Evolutionary conservation across 2,797 vertebrate genomes (phyloP), one percentile per base, ranked within the genome.

Genomic region (Choloepus didactylus): DNA sequence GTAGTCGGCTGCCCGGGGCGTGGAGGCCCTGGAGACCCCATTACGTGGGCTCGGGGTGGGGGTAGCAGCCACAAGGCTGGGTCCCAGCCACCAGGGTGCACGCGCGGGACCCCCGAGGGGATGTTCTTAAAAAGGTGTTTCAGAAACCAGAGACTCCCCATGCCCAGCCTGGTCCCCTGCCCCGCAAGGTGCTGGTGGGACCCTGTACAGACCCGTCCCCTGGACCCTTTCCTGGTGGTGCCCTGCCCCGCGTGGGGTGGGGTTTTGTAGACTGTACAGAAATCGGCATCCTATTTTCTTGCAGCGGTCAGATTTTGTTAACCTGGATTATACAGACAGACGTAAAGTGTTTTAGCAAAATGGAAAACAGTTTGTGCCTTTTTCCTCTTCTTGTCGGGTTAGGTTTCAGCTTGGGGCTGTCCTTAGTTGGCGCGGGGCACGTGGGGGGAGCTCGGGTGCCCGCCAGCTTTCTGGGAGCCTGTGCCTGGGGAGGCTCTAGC

Each of bases 231-330:
- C 98, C 97, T 94, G 98, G 96, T 93, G 97, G 97, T 95, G 95
- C 97, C 95, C 97, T 75, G 98, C 97, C 98, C 97, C 93, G 85
- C 97, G 91, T 44, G 95, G 98, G 97, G 87, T 80, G 95, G 98
- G 92, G 97, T 97, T 98, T 98, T 99, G 98, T 98, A 98, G 98
- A 98, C 98, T 98, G 98, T 99, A 98, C 98, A 99, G 98, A 99
- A 99, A 98, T 98, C 0, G 98, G 98, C 98, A 97, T 97, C 98
- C 97, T 98, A 98, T 99, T 99, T 98, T 99, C 98, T 98, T 98
- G 98, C 98, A 98, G 98, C 98, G 96, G 98, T 98, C 97, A 98
- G 98, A 98, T 98, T 98, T 97, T 98, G 98, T 98, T 98, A 98
- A 98, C 95, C 94, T 97, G 98, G 97, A 97, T 98, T 97, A 95